These are phyloP conservation scores for Enteromius unitaeniatus DNA, from an alignment of 2,797 vertebrate species.

Conservation along the genomic window DNA sequence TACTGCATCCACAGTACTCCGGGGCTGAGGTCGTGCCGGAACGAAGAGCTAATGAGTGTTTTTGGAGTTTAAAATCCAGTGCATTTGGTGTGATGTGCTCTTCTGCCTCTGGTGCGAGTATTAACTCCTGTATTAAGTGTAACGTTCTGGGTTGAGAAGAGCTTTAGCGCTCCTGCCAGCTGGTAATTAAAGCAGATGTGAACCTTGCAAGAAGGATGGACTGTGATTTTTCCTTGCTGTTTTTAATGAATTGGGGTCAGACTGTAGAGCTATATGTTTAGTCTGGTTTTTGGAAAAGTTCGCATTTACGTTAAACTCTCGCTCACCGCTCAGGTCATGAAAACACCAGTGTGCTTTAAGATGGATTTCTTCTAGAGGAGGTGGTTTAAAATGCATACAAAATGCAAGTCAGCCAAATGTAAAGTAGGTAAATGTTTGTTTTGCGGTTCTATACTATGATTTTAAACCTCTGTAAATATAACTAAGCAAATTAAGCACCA, in stretches of 20 bases:
- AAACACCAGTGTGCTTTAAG: background rate
- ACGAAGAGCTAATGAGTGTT: background rate
- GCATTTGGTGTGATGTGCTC: constrained; percentile 13
- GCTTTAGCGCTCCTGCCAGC: background rate
- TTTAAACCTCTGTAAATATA: background rate
- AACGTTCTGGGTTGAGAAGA: background rate
- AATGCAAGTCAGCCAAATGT: constrained; percentile 3
- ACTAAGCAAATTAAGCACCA: background rate
- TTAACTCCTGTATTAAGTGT: constrained; percentile 1
- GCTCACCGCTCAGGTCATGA: background rate
- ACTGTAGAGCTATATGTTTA: background rate
- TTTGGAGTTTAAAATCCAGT: constrained; percentile 4
- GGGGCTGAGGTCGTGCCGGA: background rate
- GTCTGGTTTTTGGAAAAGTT: background rate
- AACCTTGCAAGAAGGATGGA: background rate
- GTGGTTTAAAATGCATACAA: background rate
- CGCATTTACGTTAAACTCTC: background rate
- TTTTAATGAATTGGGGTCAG: background rate
- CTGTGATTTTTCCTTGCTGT: background rate
- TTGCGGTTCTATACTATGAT: background rate
- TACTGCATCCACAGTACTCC: background rate
- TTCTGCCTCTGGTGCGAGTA: background rate
- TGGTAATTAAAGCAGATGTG: constrained; percentile 25
- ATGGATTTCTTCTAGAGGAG: background rate
- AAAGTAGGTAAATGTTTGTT: constrained; percentile 1